Evolutionary conservation across 2,113 vertebrate genomes (phyloP).

Genomic region (Ascaphus truei): DNA sequence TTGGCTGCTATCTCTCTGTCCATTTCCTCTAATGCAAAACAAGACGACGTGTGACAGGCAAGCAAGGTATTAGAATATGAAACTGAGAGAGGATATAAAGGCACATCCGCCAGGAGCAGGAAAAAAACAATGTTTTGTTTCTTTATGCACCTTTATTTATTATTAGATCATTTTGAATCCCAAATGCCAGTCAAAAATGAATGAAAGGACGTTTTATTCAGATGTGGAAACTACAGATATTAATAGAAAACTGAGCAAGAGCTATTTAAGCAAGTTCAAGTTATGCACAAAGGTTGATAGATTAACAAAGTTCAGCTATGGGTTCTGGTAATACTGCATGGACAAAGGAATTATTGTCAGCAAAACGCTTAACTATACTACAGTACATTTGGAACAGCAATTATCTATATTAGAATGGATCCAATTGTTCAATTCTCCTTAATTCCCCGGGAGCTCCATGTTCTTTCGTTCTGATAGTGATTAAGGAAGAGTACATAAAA

Average conservation of each 20-base stretch:
- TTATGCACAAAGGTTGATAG: conserved; percentile 14
- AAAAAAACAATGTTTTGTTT: background rate
- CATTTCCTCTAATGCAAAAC: background rate
- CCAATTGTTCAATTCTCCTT: conserved; percentile 18
- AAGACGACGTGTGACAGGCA: conserved; percentile 2
- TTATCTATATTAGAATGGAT: conserved; percentile 21
- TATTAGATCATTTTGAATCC: background rate
- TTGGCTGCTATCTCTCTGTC: background rate
- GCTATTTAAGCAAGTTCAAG: conserved; percentile 2
- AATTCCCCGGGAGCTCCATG: conserved; percentile 26
- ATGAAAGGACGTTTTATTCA: background rate
- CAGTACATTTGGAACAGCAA: background rate
- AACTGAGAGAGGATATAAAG: background rate
- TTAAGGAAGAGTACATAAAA: conserved; percentile 31
- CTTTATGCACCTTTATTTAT: background rate
- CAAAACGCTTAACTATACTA: background rate
- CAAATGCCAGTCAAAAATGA: background rate
- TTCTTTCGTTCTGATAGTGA: conserved; percentile 22
- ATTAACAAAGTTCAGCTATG: conserved; percentile 24
- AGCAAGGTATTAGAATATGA: background rate
- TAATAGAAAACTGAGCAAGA: background rate
- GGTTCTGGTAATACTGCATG: conserved; percentile 6
- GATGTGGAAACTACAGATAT: background rate
- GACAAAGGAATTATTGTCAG: conserved; percentile 23
- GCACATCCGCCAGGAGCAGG: background rate